Percentiles rank a stretch among this genome's conserved stretches.
These are phyloP conservation scores for Ptychochromis oligacanthus DNA, from an alignment of 2,113 vertebrate species.

Conservation along the genomic window DNA sequence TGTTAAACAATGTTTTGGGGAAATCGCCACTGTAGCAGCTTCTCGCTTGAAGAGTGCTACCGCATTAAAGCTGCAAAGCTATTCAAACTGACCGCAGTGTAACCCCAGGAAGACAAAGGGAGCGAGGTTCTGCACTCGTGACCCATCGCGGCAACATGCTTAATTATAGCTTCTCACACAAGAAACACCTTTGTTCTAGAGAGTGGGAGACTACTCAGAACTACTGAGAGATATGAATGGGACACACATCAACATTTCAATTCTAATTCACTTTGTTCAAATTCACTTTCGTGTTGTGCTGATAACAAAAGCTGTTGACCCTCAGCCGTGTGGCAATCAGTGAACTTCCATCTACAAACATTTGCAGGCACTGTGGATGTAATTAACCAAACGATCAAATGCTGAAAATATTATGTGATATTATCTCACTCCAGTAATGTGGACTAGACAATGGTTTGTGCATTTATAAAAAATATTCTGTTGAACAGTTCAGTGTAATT, in stretches of 20 bases:
- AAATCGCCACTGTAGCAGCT: not conserved
- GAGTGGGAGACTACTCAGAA: not conserved
- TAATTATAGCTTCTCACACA: conserved; percentile 33
- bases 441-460: not conserved
- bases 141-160: conserved; percentile 8
- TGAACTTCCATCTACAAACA: not conserved
- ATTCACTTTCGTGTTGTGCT: not conserved
- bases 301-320: not conserved
- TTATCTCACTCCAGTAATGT: not conserved
- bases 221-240: not conserved
- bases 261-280: not conserved
- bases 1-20: not conserved
- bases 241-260: not conserved
- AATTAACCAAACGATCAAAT: conserved; percentile 15
- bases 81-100: conserved; percentile 35
- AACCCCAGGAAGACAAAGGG: conserved; percentile 53
- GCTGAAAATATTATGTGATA: not conserved
- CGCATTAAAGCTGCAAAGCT: conserved; percentile 28
- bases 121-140: not conserved
- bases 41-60: not conserved
- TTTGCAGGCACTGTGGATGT: not conserved
- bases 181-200: conserved; percentile 41
- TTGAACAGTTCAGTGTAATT: not conserved
- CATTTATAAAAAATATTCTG: not conserved
- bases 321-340: conserved; percentile 15